phyloP scores from a whole-genome alignment of 2,888 invertebrate species.

The Luperina testacea region DNA sequence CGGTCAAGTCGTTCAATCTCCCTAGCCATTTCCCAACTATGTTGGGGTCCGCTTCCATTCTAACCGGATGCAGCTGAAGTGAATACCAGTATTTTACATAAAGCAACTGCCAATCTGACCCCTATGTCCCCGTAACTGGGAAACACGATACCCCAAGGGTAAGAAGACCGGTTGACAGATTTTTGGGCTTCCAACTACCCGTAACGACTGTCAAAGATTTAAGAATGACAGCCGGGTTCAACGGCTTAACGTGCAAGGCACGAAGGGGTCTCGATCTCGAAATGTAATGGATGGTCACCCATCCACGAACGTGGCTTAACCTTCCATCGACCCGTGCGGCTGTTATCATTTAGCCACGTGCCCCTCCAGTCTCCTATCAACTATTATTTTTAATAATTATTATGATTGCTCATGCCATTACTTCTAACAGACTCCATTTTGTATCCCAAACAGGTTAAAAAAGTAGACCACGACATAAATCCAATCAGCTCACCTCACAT shows the following conservation, averaged over 20 bases:
- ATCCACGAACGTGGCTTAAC: background rate
- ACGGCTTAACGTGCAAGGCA: too few relatives aligned
- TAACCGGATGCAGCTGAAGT: background rate
- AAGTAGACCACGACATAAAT: background rate
- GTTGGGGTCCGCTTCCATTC: background rate
- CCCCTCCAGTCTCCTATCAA: background rate
- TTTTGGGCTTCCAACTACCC: too few relatives aligned
- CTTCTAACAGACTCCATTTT: background rate
- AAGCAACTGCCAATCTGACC: too few relatives aligned
- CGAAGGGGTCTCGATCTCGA: too few relatives aligned
- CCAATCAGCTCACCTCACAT: constrained; percentile 2
- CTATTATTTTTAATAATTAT: background rate
- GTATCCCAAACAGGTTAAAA: background rate
- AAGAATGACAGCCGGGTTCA: too few relatives aligned
- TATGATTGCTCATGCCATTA: background rate
- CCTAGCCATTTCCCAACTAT: too few relatives aligned
- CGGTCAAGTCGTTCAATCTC: background rate
- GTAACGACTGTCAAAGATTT: too few relatives aligned
- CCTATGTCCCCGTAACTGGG: too few relatives aligned
- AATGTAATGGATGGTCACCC: too few relatives aligned
- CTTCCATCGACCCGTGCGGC: background rate
- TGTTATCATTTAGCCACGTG: background rate
- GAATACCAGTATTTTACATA: background rate
- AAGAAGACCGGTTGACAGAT: too few relatives aligned
- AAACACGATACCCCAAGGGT: too few relatives aligned